Percentiles rank a stretch among this genome's conserved stretches.
phyloP scores from a whole-genome alignment of 2,113 vertebrate species.

The Tympanuchus pallidicinctus region DNA sequence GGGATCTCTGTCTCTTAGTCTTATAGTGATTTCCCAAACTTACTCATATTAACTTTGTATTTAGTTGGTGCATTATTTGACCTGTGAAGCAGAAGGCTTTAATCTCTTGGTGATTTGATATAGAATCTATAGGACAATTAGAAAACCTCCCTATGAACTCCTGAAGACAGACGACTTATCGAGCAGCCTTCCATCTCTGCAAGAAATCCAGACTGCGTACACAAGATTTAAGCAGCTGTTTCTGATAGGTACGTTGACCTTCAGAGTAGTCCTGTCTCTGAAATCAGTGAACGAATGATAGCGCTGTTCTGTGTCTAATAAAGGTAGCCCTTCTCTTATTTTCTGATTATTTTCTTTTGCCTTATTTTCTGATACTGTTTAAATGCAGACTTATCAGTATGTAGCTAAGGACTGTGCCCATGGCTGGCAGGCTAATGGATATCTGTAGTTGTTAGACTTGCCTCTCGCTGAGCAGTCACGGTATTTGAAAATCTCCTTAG shows the following conservation, averaged over 20 bases:
- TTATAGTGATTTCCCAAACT: not conserved
- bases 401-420: not conserved
- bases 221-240: constrained; percentile 89
- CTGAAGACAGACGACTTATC: constrained; percentile 86
- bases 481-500: not conserved
- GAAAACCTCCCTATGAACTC: constrained; percentile 81
- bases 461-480: not conserved
- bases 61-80: not conserved
- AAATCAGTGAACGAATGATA: not conserved
- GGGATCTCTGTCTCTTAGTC: not conserved
- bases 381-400: not conserved
- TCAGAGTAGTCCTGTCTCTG: not conserved
- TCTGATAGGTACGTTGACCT: constrained; percentile 83
- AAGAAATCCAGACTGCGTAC: constrained; percentile 88
- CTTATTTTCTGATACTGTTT: not conserved
- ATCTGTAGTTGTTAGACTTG: not conserved
- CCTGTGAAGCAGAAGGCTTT: constrained; percentile 25
- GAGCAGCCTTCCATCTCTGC: constrained; percentile 82
- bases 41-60: not conserved
- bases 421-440: not conserved
- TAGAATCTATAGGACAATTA: constrained; percentile 81
- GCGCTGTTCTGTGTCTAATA: not conserved
- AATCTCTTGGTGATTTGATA: constrained; percentile 55
- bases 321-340: not conserved
- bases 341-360: not conserved